Percentiles rank a stretch among this genome's conserved stretches.
phyloP scores from a whole-genome alignment of 1,140 invertebrate genomes.

The Adoxophyes honmai region DNA sequence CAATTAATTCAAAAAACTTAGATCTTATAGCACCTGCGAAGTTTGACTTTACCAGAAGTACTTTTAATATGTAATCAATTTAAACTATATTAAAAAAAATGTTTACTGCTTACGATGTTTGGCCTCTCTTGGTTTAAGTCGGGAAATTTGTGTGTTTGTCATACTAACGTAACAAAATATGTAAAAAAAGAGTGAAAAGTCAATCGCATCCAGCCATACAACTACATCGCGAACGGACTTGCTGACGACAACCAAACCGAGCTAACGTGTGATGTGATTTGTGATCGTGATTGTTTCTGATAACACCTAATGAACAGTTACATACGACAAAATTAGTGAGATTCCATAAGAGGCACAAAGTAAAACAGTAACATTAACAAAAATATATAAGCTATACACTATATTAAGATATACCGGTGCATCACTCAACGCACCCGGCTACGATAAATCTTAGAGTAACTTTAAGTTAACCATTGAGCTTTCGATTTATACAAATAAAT shows the following conservation, averaged over 20 bases:
- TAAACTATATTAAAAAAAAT: neutral
- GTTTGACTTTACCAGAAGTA: neutral
- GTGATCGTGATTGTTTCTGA: constrained; percentile 40
- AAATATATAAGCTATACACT: constrained; percentile 44
- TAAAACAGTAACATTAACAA: constrained; percentile 64
- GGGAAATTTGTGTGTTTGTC: too few species aligned
- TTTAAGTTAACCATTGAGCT: constrained; percentile 74
- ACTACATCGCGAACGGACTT: neutral
- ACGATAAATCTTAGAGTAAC: constrained; percentile 55
- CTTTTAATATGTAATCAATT: neutral
- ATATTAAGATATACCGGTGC: constrained; percentile 59
- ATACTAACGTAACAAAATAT: constrained; percentile 8
- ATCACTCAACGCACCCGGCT: constrained; percentile 51
- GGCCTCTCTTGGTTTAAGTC: neutral
- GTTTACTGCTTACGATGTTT: neutral
- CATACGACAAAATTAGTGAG: constrained; percentile 50
- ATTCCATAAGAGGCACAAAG: constrained; percentile 69
- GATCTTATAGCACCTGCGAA: neutral
- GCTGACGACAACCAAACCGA: neutral
- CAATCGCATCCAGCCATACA: constrained; percentile 23
- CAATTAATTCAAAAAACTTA: too few species aligned
- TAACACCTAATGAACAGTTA: constrained; percentile 31
- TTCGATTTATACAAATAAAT: constrained; percentile 75
- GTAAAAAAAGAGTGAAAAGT: constrained; percentile 21
- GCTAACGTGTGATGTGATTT: constrained; percentile 41